Percentiles rank a stretch among this genome's conserved stretches.
phyloP scores from a whole-genome alignment of 2,113 vertebrate species.

The Dasyprocta punctata region DNA sequence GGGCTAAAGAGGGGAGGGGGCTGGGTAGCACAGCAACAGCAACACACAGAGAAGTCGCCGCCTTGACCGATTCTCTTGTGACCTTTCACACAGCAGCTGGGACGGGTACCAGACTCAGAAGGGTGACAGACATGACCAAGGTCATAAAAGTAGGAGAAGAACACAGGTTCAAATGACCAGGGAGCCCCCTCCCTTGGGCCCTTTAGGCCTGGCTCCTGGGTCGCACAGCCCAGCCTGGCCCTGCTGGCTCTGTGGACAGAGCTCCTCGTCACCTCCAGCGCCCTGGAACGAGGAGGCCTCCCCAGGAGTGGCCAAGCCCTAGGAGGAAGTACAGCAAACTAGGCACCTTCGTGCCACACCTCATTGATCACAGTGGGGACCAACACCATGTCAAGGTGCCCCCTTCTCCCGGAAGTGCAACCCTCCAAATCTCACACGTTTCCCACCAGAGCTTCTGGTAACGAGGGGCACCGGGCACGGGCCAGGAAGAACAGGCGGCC shows the following conservation, averaged over 20 bases:
- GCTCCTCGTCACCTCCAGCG: no score
- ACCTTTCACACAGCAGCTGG: background rate
- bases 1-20: background rate
- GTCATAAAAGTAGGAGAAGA: background rate
- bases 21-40: accelerated
- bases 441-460: background rate
- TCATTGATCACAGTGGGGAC: background rate
- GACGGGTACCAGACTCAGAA: background rate
- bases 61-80: background rate
- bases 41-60: background rate
- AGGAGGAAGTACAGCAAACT: background rate
- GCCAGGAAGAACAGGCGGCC: background rate
- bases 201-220: background rate
- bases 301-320: background rate
- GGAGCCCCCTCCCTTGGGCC: no score
- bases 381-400: background rate
- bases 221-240: background rate
- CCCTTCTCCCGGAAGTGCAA: background rate
- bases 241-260: background rate
- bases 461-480: background rate
- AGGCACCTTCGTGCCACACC: background rate
- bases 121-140: background rate
- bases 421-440: background rate
- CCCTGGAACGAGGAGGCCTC: background rate
- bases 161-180: background rate